Base-by-base conservation (phyloP, 2,113 vertebrate species). In the Corythornis madagascariensis region DNA sequence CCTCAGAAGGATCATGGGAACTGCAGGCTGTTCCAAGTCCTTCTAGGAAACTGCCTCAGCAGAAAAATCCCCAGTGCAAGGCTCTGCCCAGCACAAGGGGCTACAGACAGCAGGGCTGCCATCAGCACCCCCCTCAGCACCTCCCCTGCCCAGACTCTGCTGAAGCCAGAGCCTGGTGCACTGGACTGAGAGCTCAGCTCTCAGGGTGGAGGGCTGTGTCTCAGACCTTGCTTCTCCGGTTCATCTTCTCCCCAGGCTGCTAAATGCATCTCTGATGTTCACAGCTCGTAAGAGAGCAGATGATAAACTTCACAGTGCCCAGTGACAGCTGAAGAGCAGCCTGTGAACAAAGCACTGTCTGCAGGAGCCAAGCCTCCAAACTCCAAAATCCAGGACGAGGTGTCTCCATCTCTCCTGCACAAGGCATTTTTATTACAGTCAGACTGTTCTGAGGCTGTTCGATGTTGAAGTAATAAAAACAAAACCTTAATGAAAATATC, bases 41-140 rank as follows among this genome's bases (percentile, higher is more conserved):
- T 95, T 93, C 93, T 87, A 94, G 74, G 83, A 94, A 94, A 90
- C 7, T 38, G 70, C 59, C 73, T 88, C 76, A 79, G 89, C 73
- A 92, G 40, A 61, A 94, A 71, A 90, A 60, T 13, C 65, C 69
- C 28, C 63, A 47, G 20, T 21, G 43, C 26, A 86, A 90, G 47
- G 24, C 14, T 33, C 38, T 38, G 38, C 38, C 42, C 63, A 84
- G 63, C 55, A 67, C 25, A 83, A 80, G 17, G 29, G 25, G 63
- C 25, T 38, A 77, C 29, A 71, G 71, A 61, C 4, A 48, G 15
- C 16, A 81, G 55, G 31, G 40, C 9, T 48, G 1, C 2, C 57
- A 67, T 66, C 40, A n/a, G 78, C 59, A 78, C 45, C 29, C 14
- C 28, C 25, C 7, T 57, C n/a, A 56, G 25, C 12, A n/a, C 55